These are phyloP conservation scores for Drosophila subobscura DNA, from an alignment of 1,140 invertebrate genomes.

Conservation along the genomic window DNA sequence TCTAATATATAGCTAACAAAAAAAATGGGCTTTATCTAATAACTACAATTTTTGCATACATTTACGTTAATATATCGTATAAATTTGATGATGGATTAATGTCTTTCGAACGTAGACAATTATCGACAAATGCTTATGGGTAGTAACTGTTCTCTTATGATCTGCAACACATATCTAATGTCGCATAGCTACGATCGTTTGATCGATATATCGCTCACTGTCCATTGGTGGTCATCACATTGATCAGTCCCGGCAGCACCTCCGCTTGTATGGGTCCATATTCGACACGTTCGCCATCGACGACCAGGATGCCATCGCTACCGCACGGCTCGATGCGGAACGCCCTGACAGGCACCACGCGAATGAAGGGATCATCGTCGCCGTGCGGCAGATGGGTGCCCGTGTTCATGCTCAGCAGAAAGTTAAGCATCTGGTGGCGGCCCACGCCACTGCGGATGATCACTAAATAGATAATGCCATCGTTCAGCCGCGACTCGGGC, in stretches of 20 bases:
- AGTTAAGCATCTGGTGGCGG: conserved; percentile 89
- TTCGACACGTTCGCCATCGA: conserved; percentile 95
- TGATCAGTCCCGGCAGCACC: conserved; percentile 91
- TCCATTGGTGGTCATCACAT: conserved; percentile 86
- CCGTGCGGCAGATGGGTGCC: conserved; percentile 87
- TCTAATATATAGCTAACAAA: not conserved
- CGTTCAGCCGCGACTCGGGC: conserved; percentile 92
- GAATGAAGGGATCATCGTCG: conserved; percentile 84
- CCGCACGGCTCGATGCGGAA: conserved; percentile 93
- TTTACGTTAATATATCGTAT: too few relatives aligned
- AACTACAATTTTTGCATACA: not conserved
- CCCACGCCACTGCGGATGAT: conserved; percentile 91
- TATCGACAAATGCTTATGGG: too few relatives aligned
- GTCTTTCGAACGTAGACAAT: not conserved
- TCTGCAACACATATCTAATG: too few relatives aligned
- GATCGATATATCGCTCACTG: conserved; percentile 3
- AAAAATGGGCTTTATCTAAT: not conserved
- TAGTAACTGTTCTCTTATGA: too few relatives aligned
- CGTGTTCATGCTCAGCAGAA: conserved; percentile 89
- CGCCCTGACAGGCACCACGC: conserved; percentile 92
- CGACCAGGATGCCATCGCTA: conserved; percentile 90
- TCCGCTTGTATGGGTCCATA: conserved; percentile 94
- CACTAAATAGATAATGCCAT: conserved; percentile 95
- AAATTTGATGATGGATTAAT: not conserved
- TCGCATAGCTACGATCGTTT: too few relatives aligned